Conservation (phyloP, 2,797 vertebrate species). For the Lagocephalus sceleratus region DNA sequence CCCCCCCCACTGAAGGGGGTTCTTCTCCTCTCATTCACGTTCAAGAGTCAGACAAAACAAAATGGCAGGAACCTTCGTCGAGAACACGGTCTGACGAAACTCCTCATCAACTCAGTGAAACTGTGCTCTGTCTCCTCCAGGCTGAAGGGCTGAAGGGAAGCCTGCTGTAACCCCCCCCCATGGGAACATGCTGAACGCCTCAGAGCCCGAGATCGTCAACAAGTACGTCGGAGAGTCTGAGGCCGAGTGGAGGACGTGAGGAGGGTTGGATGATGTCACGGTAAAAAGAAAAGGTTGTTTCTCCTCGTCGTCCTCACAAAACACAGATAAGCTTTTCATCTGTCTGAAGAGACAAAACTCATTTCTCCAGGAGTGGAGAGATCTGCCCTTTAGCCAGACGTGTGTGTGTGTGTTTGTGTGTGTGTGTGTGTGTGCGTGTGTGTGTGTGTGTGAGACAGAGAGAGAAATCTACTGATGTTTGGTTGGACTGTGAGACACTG, state of each 20-base stretch:
- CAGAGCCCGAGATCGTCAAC: conserved; percentile 75
- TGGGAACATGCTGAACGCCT: conserved; percentile 95
- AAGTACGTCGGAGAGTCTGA: conserved; percentile 78
- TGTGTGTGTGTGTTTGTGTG: not conserved
- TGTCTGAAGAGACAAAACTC: not conserved
- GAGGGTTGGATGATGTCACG: too few relatives aligned
- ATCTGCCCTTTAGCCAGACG: not conserved
- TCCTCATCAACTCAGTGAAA: not conserved
- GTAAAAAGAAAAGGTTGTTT: too few relatives aligned
- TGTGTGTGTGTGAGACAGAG: not conserved
- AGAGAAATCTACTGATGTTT: conserved; percentile 27
- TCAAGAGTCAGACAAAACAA: not conserved
- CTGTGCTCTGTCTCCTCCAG: conserved; percentile 61
- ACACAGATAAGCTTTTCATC: not conserved
- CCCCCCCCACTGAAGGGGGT: conserved; percentile 1
- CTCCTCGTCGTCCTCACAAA: too few relatives aligned
- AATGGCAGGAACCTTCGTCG: not conserved
- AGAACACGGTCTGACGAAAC: too few relatives aligned
- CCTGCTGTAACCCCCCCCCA: conserved; percentile 90
- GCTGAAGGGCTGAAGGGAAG: conserved; percentile 97
- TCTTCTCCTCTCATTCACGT: not conserved
- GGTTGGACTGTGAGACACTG: conserved; percentile 42
- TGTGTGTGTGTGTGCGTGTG: not conserved
- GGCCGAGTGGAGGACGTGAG: conserved; percentile 81
- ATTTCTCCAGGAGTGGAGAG: not conserved